Evolutionary conservation across 2,888 invertebrate species (phyloP).

Genomic region (Keiferia lycopersicella): DNA sequence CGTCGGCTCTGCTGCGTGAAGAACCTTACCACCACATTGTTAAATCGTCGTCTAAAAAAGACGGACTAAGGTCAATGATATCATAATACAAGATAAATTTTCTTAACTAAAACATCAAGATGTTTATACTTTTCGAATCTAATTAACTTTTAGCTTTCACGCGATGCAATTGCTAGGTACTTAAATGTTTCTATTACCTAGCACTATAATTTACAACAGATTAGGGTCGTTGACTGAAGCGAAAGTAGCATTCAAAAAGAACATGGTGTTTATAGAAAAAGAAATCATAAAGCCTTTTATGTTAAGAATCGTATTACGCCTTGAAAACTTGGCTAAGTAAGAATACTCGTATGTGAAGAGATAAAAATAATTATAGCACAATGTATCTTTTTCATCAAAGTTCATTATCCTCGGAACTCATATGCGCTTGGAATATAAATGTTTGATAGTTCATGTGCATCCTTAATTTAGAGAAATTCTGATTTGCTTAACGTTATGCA

Average conservation of each 20-base stretch:
- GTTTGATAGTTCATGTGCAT: neutral
- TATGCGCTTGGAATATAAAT: too few relatives aligned
- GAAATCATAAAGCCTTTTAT: too few relatives aligned
- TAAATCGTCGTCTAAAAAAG: too few relatives aligned
- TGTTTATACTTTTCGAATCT: neutral
- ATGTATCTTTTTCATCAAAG: too few relatives aligned
- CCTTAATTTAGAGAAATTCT: neutral
- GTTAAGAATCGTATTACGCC: neutral
- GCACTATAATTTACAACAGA: conserved; percentile 10
- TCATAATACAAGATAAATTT: too few relatives aligned
- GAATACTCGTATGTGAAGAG: too few relatives aligned
- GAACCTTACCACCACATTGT: too few relatives aligned
- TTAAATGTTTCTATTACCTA: neutral
- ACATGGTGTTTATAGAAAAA: neutral
- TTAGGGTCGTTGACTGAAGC: conserved; percentile 16
- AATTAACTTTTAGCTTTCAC: neutral
- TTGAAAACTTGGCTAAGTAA: neutral
- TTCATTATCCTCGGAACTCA: too few relatives aligned
- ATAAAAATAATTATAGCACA: too few relatives aligned
- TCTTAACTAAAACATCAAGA: too few relatives aligned
- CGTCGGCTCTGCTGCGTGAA: too few relatives aligned
- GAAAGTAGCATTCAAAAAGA: conserved; percentile 4
- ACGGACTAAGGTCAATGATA: too few relatives aligned
- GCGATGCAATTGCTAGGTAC: neutral
- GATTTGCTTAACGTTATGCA: neutral